Evolutionary conservation across 2,888 invertebrate species (phyloP).

Genomic region (Bimastos eiseni): DNA sequence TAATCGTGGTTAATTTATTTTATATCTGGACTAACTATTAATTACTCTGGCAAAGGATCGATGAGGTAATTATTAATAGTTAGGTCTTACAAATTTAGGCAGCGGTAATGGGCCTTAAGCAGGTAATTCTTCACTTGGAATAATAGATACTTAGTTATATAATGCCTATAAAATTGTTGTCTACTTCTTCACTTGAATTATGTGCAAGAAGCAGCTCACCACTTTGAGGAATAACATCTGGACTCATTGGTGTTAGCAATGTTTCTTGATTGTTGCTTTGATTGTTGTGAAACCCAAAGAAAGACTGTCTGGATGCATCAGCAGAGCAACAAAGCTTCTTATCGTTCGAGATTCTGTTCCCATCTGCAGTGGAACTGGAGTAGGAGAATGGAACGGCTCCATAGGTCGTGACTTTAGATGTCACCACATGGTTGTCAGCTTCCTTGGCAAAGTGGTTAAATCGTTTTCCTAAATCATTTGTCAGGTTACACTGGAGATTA

Average conservation of each 20-base stretch:
- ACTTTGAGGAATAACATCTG: neutral
- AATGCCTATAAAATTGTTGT: neutral
- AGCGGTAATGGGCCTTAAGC: neutral
- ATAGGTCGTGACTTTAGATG: neutral
- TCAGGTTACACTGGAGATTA: neutral
- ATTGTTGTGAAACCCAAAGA: neutral
- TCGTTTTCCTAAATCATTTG: neutral
- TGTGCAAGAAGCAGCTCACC: neutral
- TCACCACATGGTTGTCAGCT: neutral
- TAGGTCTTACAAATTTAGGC: neutral
- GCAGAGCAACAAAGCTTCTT: neutral
- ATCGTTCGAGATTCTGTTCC: neutral
- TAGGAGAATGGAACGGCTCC: neutral
- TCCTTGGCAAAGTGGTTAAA: neutral
- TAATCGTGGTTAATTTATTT: neutral
- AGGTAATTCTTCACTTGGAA: neutral
- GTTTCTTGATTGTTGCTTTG: neutral
- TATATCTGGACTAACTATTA: neutral
- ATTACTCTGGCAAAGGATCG: neutral
- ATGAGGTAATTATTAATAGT: neutral
- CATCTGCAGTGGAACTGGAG: neutral
- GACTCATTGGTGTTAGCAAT: conserved; percentile 13
- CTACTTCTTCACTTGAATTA: neutral
- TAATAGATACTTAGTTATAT: neutral
- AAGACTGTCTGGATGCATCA: neutral